Evolutionary conservation across 2,888 invertebrate genomes (phyloP).

Genomic region (Penaeus monodon): DNA sequence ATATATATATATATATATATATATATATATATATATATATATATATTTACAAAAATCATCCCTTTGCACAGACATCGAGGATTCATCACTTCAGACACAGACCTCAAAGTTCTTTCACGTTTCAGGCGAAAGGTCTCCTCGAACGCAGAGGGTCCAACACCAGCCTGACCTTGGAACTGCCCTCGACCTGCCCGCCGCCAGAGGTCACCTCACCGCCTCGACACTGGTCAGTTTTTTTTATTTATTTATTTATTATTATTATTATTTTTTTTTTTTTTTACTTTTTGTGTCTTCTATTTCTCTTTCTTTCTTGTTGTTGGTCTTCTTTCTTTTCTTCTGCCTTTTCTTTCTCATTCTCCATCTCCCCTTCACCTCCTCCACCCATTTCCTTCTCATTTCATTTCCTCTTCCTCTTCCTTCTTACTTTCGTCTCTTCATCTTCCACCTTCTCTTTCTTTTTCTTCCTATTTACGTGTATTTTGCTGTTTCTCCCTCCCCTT

Average conservation of each 20-base stretch:
- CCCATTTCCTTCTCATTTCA: neutral
- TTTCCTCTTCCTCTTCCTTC: too few relatives aligned
- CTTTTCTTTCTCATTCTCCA: neutral
- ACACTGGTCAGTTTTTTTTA: slow-evolving; percentile 71
- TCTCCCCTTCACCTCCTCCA: neutral
- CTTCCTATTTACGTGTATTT: too few relatives aligned
- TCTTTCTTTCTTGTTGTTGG: neutral
- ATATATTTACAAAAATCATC: neutral
- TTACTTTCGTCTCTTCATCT: too few relatives aligned
- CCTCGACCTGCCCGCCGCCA: slow-evolving; percentile 67
- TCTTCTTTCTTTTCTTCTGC: too few relatives aligned
- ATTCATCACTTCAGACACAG: too few relatives aligned
- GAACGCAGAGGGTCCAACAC: slow-evolving; percentile 92
- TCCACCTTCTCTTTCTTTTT: neutral
- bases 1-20: too few relatives aligned
- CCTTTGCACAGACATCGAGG: too few relatives aligned
- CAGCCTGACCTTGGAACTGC: slow-evolving; percentile 86
- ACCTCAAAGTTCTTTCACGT: neutral
- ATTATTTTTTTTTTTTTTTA: neutral
- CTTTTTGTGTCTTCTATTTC: neutral
- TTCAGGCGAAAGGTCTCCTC: slow-evolving; percentile 77
- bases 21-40: too few relatives aligned
- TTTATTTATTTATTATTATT: neutral
- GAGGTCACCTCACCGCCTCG: slow-evolving; percentile 71
- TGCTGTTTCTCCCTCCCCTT: too few relatives aligned